These are phyloP conservation scores for Dermochelys coriacea DNA, from an alignment of 2,797 vertebrate genomes.

Conservation along the genomic window DNA sequence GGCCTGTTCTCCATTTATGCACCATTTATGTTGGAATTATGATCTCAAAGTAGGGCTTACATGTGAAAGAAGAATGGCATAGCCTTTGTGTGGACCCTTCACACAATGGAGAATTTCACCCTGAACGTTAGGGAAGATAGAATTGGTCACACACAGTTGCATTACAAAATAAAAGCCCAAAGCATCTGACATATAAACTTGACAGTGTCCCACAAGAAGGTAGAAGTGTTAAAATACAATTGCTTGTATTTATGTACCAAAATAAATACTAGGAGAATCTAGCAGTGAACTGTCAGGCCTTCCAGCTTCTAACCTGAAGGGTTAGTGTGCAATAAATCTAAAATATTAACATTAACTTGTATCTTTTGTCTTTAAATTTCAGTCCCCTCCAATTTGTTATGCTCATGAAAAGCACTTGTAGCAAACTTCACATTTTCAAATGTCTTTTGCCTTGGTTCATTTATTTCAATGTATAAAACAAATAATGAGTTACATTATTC, in stretches of 20 bases:
- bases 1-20: not conserved
- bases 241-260: not conserved
- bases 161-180: not conserved
- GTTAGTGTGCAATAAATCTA: not conserved
- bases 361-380: too few relatives aligned
- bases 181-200: not conserved
- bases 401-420: not conserved
- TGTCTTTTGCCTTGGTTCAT: not conserved
- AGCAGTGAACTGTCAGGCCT: not conserved
- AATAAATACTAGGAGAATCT: not conserved
- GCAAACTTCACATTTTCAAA: not conserved
- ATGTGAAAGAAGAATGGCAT: not conserved
- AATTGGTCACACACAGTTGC: not conserved
- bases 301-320: not conserved
- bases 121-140: not conserved
- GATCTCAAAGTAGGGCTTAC: not conserved
- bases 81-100: not conserved
- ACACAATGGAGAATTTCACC: not conserved
- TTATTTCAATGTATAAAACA: conserved; percentile 17
- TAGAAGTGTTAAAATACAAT: not conserved
- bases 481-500: not conserved
- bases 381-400: not conserved
- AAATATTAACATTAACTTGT: too few relatives aligned
- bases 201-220: not conserved
- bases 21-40: not conserved